Base-by-base conservation (phyloP, 2,888 invertebrate species). In the Eupithecia subfuscata region DNA sequence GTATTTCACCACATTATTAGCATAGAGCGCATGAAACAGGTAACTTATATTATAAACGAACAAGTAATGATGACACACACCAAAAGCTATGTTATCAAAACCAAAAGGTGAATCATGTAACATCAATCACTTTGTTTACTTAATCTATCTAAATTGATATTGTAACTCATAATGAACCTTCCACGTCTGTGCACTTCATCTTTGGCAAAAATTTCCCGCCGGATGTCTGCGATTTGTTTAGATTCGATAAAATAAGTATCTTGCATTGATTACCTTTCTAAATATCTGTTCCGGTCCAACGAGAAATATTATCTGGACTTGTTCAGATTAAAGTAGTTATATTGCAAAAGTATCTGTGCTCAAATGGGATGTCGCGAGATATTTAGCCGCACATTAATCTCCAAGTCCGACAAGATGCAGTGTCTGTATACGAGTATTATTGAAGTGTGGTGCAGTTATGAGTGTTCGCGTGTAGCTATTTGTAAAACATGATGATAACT, bases 401-500 rank as follows among this genome's bases (percentile, higher is more conserved):
- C 68, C 76, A 80, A 73, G 79, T 78, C 79, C 79, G 80, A 77
- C 78, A 65, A 80, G 81, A 80, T 80, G 82, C 74, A 82, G 80
- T 81, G 37, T 37, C 37, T 37, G 37, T 56, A 52, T 72, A 69
- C 68, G n/a, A 81, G 74, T 65, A 78, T 75, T 79, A 77, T 73
- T 76, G 74, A 77, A 78, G 67, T 40, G 43, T 77, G 75, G 73
- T 70, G 76, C 75, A 75, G 74, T 78, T 73, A 84, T 69, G 81
- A 80, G 77, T 75, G 76, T 80, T 71, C 74, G 79, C 82, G 81
- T 84, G 84, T 82, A 83, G 84, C 83, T 88, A 87, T 87, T 87
- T 87, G 86, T 87, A 87, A 85, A 86, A 85, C 85, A 87, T 83
- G 85, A 87, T 86, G 86, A 88, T 86, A 87, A 87, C 86, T 87